These are phyloP conservation scores for Nephrotoma appendiculata DNA, from an alignment of 2,888 invertebrate species.

Conservation along the genomic window DNA sequence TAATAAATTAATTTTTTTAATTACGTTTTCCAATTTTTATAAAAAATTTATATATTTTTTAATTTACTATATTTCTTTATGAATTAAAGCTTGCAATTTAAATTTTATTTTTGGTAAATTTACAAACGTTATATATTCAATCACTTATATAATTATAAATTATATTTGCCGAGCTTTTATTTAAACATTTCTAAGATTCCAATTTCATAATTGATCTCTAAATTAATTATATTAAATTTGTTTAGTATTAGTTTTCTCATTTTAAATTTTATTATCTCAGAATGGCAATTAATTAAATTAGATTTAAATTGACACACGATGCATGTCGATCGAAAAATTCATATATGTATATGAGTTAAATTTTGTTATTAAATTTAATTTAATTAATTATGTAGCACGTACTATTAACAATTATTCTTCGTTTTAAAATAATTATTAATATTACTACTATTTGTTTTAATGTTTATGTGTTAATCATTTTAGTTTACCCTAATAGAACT, in stretches of 20 bases:
- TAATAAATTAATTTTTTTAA: neutral
- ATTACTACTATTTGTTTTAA: neutral
- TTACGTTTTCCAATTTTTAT: neutral
- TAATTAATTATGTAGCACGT: neutral
- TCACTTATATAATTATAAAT: neutral
- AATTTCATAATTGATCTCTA: neutral
- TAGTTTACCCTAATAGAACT: constrained; percentile 65
- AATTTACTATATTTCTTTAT: neutral
- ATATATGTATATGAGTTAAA: neutral
- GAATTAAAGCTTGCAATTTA: neutral
- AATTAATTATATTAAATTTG: neutral
- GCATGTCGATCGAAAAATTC: neutral
- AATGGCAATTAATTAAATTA: neutral
- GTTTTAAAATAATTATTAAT: neutral
- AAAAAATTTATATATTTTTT: neutral
- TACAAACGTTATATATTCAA: neutral
- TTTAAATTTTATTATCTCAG: neutral
- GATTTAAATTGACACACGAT: neutral
- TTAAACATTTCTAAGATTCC: neutral
- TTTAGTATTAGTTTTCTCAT: neutral
- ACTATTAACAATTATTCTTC: neutral
- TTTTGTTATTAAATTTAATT: neutral
- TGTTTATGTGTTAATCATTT: neutral
- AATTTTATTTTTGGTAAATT: neutral
- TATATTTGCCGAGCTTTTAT: neutral